These are phyloP conservation scores for Folsomia manolachei DNA, from an alignment of 2,888 invertebrate species.

Conservation along the genomic window DNA sequence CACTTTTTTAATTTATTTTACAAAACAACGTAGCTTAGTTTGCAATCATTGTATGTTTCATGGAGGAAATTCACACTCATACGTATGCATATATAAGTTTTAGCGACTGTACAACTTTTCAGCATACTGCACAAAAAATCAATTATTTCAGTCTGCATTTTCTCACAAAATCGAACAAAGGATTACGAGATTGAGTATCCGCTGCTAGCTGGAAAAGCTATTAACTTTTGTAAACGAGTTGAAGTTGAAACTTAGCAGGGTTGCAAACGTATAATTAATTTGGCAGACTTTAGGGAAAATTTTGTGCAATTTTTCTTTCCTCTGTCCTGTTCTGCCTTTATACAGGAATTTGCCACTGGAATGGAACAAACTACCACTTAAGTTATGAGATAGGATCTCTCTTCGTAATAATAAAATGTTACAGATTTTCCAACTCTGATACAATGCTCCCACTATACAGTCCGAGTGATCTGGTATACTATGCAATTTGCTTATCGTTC, in stretches of 20 bases:
- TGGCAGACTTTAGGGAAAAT: slow-evolving; percentile 4
- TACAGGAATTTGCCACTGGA: neutral
- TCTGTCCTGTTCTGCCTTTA: no score
- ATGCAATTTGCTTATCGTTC: neutral
- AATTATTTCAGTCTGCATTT: neutral
- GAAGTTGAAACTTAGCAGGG: neutral
- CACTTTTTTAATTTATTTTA: no score
- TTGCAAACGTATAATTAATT: slow-evolving; percentile 8
- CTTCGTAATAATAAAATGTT: neutral
- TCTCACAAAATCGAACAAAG: neutral
- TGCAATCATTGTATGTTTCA: no score
- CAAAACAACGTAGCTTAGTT: no score
- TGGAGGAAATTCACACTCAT: no score
- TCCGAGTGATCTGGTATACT: no score
- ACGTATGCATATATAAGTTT: no score
- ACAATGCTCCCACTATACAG: neutral
- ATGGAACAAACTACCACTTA: neutral
- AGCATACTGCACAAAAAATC: neutral
- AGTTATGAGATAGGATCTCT: neutral
- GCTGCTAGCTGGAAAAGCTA: slow-evolving; percentile 16
- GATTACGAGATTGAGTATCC: slow-evolving; percentile 27
- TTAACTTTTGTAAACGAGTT: neutral
- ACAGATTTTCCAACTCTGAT: neutral
- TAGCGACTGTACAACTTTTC: no score
- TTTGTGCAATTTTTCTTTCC: neutral